These are phyloP conservation scores for Umimayanthus chanpuru DNA, from an alignment of 92 coral and sea anemone species.

Conservation along the genomic window DNA sequence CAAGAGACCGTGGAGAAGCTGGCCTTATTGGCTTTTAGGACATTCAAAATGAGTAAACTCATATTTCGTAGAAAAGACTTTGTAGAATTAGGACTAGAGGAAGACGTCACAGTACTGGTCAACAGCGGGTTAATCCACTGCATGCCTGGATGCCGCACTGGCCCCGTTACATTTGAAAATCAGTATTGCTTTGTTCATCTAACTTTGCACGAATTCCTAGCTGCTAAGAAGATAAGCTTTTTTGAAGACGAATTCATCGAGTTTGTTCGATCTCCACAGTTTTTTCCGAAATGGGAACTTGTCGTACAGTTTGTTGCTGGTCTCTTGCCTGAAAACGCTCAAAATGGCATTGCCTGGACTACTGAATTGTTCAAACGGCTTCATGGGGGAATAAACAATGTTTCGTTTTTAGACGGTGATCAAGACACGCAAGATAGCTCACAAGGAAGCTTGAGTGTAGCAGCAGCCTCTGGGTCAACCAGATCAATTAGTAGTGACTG, in stretches of 20 bases:
- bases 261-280: constrained; percentile 34
- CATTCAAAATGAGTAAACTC: constrained; percentile 5
- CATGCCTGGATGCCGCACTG: constrained; percentile 35
- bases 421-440: not conserved
- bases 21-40: not conserved
- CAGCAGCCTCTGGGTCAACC: not conserved
- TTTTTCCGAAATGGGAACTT: constrained; percentile 38
- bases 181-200: constrained; percentile 51
- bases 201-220: constrained; percentile 60
- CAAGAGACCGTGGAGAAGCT: constrained; percentile 10
- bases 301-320: constrained; percentile 64
- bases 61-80: constrained; percentile 12
- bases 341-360: not conserved
- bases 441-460: constrained; percentile 2
- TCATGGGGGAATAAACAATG: not conserved
- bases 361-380: not conserved
- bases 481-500: too few species aligned
- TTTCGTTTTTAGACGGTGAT: not conserved
- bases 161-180: constrained; percentile 18
- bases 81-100: constrained; percentile 35
- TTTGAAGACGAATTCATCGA: constrained; percentile 38
- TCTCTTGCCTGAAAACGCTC: constrained; percentile 22
- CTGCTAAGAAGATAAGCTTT: constrained; percentile 46
- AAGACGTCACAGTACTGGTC: constrained; percentile 46
- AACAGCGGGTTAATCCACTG: constrained; percentile 46